Percentiles rank a stretch among this genome's conserved stretches.
Conservation (phyloP, 1,140 invertebrate species). For the Leptinotarsa defecta region DNA sequence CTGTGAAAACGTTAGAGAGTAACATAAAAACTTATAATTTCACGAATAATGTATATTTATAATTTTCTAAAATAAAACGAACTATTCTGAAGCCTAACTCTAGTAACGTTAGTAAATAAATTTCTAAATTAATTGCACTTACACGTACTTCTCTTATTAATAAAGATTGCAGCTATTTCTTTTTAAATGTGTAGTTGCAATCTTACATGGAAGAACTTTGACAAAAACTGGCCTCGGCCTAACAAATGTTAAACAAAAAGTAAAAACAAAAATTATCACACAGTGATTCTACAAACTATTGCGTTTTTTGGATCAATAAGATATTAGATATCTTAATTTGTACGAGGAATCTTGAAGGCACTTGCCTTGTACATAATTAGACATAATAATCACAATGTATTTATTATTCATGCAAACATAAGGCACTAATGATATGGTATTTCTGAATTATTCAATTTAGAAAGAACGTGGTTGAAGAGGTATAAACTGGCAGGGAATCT, state of each 20-base stretch:
- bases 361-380: slow-evolving; percentile 9
- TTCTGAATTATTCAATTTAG: too few species aligned
- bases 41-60: slow-evolving; percentile 36
- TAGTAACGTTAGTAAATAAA: slow-evolving; percentile 48
- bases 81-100: slow-evolving; percentile 32
- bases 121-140: slow-evolving; percentile 54
- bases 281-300: slow-evolving; percentile 37
- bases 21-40: slow-evolving; percentile 11
- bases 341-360: slow-evolving; percentile 17
- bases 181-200: slow-evolving; percentile 34
- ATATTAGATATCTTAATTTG: slow-evolving; percentile 35
- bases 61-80: slow-evolving; percentile 37
- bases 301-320: slow-evolving; percentile 21
- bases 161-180: slow-evolving; percentile 37
- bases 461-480: too few species aligned
- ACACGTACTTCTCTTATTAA: slow-evolving; percentile 40
- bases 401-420: background rate
- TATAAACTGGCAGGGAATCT: too few species aligned
- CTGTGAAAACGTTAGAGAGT: background rate
- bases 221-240: slow-evolving; percentile 52
- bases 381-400: slow-evolving; percentile 14
- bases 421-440: background rate
- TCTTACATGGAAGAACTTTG: slow-evolving; percentile 52
- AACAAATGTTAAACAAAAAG: slow-evolving; percentile 50
- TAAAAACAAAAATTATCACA: slow-evolving; percentile 53